phyloP scores from a whole-genome alignment of 2,797 vertebrate genomes.

The Spondyliosoma cantharus region DNA sequence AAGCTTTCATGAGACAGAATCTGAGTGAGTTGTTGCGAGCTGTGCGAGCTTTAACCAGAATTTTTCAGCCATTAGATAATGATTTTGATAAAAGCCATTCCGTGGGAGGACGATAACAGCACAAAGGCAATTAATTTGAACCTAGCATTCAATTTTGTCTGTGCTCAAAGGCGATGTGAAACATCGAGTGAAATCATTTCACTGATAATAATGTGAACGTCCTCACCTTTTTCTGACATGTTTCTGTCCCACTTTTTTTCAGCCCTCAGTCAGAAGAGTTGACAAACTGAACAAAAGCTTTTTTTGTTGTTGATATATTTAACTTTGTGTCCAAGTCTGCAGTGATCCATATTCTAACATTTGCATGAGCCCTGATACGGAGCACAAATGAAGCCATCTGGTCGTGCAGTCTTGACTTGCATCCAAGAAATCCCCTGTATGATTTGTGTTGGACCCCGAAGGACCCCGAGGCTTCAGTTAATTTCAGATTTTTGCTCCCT shows the following conservation, averaged over 20 bases:
- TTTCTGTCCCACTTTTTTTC: conserved; percentile 58
- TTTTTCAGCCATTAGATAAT: conserved; percentile 78
- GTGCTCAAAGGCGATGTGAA: conserved; percentile 65
- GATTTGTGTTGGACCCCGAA: conserved; percentile 38
- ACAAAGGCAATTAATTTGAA: conserved; percentile 78
- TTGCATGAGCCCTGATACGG: conserved; percentile 38
- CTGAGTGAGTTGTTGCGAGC: conserved; percentile 71
- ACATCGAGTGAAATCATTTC: conserved; percentile 69
- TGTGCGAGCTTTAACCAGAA: conserved; percentile 60
- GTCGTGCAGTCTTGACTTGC: conserved; percentile 35
- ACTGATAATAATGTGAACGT: conserved; percentile 65
- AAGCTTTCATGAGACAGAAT: conserved; percentile 70
- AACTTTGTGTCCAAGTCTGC: conserved; percentile 29
- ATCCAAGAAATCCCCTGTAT: conserved; percentile 47
- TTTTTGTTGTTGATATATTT: conserved; percentile 12
- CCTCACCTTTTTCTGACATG: conserved; percentile 60
- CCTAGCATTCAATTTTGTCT: conserved; percentile 70
- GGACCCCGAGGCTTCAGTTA: conserved; percentile 39
- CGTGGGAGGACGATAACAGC: conserved; percentile 76
- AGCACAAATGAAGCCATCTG: conserved; percentile 61
- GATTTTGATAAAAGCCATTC: conserved; percentile 79
- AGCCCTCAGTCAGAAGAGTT: conserved; percentile 49
- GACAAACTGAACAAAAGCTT: conserved; percentile 48
- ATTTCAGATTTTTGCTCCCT: conserved; percentile 40
- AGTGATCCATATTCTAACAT: conserved; percentile 38